Evolutionary conservation across 2,888 invertebrate species (phyloP), one percentile per base, ranked within the genome.

Genomic region (Drosophila antonietae): DNA sequence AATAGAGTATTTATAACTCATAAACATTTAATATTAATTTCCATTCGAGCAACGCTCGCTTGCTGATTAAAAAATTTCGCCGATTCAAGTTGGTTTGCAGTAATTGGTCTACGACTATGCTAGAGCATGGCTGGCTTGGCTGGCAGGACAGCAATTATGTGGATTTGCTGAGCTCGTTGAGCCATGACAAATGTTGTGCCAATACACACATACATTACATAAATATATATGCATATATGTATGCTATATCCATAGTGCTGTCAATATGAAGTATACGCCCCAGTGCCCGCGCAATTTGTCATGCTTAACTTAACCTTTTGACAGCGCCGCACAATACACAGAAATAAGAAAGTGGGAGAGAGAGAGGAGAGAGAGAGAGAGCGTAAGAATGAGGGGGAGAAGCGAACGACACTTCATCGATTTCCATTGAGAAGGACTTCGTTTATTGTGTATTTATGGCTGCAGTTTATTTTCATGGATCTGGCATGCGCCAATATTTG

Each of bases 251-350:
- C 46, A 63, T 37, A 77, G 28, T 57, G 63, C 68, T 80, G 65
- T 58, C 75, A 62, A 69, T 75, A 76, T 80, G 64, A 73, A 86
- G 77, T 83, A 70, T 73, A 68, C 77, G 73, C 80, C 47, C 68
- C 66, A 80, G 20, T 66, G 69, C 39, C n/a, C 57, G 46, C 65
- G 53, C 81, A 89, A 51, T 89, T 75, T 81, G 67, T 83, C 88
- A 78, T 61, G 89, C 88, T 83, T 81, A 83, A 89, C 78, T 83
- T 78, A 83, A 83, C 83, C 81, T 87, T 88, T 83, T 35, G 59
- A 9, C 64, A 66, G 70, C 39, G 52, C 58, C 56, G 41, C 51
- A 51, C 37, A 53, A 35, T n/a, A n/a, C 31, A 35, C n/a, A n/a
- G 35, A 33, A 51, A 33, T 33, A 18, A 35, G 14, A 57, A 14